Evolutionary conservation across 1,140 invertebrate genomes (phyloP).

Genomic region (Pinna nobilis): DNA sequence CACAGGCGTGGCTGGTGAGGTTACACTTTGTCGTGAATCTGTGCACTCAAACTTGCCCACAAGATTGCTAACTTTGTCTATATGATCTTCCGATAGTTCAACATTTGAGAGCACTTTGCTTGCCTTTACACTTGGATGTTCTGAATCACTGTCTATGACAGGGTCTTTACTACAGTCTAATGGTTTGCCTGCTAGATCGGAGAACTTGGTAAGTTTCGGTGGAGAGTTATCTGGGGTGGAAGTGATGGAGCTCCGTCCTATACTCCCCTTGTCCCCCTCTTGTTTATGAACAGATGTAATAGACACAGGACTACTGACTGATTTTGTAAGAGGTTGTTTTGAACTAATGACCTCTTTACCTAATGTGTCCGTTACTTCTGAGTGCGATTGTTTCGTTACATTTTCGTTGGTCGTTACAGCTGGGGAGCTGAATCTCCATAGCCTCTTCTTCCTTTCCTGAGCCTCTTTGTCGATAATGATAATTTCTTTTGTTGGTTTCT

Average conservation of each 20-base stretch:
- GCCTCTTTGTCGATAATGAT: constrained; percentile 55
- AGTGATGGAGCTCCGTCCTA: neutral
- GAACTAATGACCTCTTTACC: neutral
- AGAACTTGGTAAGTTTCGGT: neutral
- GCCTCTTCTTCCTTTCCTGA: constrained; percentile 18
- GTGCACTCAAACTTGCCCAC: constrained; percentile 57
- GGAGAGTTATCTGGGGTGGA: neutral
- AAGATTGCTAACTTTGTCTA: constrained; percentile 52
- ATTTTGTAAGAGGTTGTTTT: constrained; percentile 5
- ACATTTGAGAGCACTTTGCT: neutral
- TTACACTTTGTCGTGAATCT: constrained; percentile 6
- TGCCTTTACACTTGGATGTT: neutral
- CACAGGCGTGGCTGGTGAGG: constrained; percentile 4
- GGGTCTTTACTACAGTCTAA: neutral
- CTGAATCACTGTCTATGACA: neutral
- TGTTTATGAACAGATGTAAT: neutral
- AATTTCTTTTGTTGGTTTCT: constrained; percentile 47
- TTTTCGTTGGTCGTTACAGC: neutral
- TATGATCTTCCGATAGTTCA: constrained; percentile 17
- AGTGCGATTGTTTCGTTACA: neutral
- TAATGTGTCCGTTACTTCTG: no score
- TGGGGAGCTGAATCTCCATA: constrained; percentile 19
- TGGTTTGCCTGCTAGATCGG: neutral
- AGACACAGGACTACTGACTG: constrained; percentile 23
- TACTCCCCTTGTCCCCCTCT: neutral